These are phyloP conservation scores for Ophion ventricosus DNA, from an alignment of 2,888 invertebrate species.

Conservation along the genomic window DNA sequence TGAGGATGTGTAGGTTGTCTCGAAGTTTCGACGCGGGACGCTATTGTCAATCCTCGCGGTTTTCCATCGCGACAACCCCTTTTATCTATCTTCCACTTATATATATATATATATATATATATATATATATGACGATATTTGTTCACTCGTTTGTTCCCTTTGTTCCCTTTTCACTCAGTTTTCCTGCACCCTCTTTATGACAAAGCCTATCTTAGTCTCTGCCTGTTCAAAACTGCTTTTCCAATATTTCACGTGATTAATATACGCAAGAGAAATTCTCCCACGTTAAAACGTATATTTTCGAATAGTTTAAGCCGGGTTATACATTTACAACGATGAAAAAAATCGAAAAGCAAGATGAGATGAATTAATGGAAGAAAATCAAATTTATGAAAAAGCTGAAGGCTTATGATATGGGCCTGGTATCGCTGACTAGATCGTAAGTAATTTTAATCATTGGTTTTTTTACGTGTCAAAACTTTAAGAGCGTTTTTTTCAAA, in stretches of 20 bases:
- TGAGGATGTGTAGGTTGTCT: constrained; percentile 60
- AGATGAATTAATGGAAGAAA: too few species aligned
- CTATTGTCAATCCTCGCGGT: constrained; percentile 56
- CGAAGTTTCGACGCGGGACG: constrained; percentile 56
- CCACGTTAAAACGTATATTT: constrained; percentile 1
- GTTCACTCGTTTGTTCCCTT: constrained; percentile 20
- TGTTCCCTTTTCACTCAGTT: constrained; percentile 56
- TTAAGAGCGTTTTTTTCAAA: too few species aligned
- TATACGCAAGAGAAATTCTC: constrained; percentile 6
- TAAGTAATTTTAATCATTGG: too few species aligned
- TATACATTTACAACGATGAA: too few species aligned
- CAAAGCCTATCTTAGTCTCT: constrained; percentile 17
- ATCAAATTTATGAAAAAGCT: too few species aligned
- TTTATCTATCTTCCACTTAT: constrained; percentile 36
- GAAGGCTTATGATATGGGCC: too few species aligned
- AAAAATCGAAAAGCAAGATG: too few species aligned
- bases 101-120: background rate
- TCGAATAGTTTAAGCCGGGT: too few species aligned
- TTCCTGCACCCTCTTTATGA: constrained; percentile 27
- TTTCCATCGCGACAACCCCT: constrained; percentile 52
- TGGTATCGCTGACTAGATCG: too few species aligned
- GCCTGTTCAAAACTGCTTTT: background rate
- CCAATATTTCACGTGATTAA: constrained; percentile 15
- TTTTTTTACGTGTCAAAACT: too few species aligned
- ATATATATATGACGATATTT: background rate